phyloP scores from a whole-genome alignment of 2,797 vertebrate genomes.

The Tragopan temminckii region DNA sequence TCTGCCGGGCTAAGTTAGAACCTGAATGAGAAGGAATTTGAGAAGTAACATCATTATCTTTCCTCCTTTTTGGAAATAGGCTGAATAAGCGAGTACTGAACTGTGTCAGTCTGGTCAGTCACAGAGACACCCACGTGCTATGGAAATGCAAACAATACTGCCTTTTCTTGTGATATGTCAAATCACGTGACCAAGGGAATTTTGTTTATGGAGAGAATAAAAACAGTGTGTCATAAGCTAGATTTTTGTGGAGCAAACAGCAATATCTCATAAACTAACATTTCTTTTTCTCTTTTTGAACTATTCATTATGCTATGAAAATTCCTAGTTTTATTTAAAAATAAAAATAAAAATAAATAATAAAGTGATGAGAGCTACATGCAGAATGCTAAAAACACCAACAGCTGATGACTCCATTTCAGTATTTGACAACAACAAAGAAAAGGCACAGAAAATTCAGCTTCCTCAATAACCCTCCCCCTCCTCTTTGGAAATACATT shows the following conservation, averaged over 20 bases:
- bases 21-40: background rate
- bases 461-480: background rate
- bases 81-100: background rate
- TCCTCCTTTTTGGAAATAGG: background rate
- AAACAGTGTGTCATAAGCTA: background rate
- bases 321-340: background rate
- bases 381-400: background rate
- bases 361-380: background rate
- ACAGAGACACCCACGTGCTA: background rate
- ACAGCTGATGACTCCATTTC: background rate
- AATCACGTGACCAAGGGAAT: background rate
- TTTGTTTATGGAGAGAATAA: background rate
- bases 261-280: background rate
- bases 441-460: background rate
- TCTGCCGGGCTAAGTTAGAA: background rate
- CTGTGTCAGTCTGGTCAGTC: background rate
- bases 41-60: background rate
- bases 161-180: background rate
- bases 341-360: background rate
- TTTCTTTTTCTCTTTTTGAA: background rate
- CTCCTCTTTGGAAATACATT: background rate
- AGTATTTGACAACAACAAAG: background rate
- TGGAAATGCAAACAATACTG: background rate
- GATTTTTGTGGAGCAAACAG: background rate
- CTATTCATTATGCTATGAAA: background rate